A percentile compares a stretch with the other conserved stretches of the same genome.
These are phyloP conservation scores for Apistogramma diplotaenia DNA, from an alignment of 2,113 vertebrate genomes.

Conservation along the genomic window DNA sequence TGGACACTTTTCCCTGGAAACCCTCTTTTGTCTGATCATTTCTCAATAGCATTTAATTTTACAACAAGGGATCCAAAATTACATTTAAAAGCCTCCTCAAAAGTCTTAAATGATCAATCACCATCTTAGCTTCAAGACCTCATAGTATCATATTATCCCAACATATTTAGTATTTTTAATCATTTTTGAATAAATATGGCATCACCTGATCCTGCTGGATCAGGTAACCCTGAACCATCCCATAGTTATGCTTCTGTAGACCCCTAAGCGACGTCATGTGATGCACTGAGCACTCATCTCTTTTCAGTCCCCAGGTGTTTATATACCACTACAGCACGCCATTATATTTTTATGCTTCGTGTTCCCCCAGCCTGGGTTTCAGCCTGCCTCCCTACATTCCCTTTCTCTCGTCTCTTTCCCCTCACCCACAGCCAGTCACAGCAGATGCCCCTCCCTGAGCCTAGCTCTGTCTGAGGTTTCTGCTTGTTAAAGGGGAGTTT, in stretches of 20 bases:
- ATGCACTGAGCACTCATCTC: neutral
- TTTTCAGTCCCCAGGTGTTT: neutral
- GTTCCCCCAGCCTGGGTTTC: neutral
- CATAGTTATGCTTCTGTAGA: neutral
- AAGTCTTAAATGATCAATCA: neutral
- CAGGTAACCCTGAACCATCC: neutral
- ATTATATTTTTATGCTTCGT: neutral
- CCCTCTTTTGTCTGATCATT: neutral
- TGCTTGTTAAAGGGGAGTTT: neutral
- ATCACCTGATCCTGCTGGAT: neutral
- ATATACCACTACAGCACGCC: neutral
- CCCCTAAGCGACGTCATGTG: neutral
- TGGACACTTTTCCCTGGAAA: neutral
- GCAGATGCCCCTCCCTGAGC: neutral
- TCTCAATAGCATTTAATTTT: neutral
- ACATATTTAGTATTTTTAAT: too few relatives aligned
- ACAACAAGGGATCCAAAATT: neutral
- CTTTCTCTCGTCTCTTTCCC: neutral
- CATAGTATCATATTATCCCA: neutral
- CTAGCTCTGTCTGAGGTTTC: neutral
- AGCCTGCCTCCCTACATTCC: neutral
- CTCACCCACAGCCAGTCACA: neutral
- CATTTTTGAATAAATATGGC: too few relatives aligned
- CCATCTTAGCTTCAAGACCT: neutral
- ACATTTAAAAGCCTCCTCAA: neutral